Conservation (phyloP, 2,113 vertebrate genomes). For the Megaptera novaeangliae region DNA sequence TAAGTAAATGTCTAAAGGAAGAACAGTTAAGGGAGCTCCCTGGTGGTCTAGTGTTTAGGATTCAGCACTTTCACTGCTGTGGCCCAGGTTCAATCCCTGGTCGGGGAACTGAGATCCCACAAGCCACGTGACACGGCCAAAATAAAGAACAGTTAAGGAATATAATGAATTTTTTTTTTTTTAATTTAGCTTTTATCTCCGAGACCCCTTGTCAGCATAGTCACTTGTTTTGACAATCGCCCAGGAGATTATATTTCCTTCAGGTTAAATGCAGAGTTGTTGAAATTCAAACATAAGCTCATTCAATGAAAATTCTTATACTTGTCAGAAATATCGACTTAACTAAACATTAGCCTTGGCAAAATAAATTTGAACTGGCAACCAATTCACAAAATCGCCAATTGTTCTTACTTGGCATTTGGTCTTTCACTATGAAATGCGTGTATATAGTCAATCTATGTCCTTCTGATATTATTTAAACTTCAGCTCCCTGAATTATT, state of each 20-base stretch:
- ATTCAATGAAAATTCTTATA: not conserved
- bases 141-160: not conserved
- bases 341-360: slow-evolving; percentile 44
- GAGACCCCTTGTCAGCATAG: not conserved
- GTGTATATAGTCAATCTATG: not conserved
- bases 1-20: slow-evolving; percentile 5
- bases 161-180: not conserved
- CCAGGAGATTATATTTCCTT: not conserved
- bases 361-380: slow-evolving; percentile 67
- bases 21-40: not conserved
- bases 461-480: slow-evolving; percentile 3
- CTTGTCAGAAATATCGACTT: slow-evolving; percentile 40
- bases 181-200: not conserved
- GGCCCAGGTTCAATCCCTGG: no score
- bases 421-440: not conserved
- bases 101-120: no score
- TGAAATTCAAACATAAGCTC: slow-evolving; percentile 35
- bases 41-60: no score
- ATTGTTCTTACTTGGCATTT: slow-evolving; percentile 48
- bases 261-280: slow-evolving; percentile 12
- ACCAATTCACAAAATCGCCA: slow-evolving; percentile 58
- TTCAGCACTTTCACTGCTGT: no score
- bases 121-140: no score
- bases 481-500: not conserved
- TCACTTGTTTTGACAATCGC: slow-evolving; percentile 41